Conservation (phyloP, 2,113 vertebrate genomes). For the Syngnathoides biaculeatus region DNA sequence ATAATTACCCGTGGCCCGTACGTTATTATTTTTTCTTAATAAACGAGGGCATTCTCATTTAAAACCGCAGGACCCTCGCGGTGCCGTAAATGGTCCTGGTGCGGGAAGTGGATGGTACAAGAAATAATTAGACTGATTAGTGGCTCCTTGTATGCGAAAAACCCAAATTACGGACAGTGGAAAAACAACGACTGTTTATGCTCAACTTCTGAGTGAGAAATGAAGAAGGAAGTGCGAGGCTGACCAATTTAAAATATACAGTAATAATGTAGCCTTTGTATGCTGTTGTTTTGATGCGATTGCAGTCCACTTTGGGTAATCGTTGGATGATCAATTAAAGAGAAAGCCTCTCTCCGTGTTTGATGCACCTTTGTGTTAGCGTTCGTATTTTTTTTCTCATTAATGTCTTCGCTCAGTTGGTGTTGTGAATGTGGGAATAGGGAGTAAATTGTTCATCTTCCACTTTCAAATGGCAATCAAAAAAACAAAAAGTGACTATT, state of each 20-base stretch:
- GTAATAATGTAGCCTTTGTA: not conserved
- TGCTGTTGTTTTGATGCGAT: conserved; percentile 2
- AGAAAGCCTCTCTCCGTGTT: conserved; percentile 7
- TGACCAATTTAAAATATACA: not conserved
- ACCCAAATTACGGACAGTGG: conserved; percentile 34
- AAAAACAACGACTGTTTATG: conserved; percentile 30
- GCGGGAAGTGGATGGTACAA: conserved; percentile 44
- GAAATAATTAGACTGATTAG: conserved; percentile 67
- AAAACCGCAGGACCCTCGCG: conserved; percentile 51
- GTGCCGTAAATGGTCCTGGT: conserved; percentile 52
- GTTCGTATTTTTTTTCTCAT: not conserved
- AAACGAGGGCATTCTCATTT: conserved; percentile 67
- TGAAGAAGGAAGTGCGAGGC: not conserved
- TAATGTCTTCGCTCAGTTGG: not conserved
- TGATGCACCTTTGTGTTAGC: not conserved
- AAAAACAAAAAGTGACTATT: not conserved
- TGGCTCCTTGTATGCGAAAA: conserved; percentile 46
- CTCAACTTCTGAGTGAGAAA: conserved; percentile 1
- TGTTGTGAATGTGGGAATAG: not conserved
- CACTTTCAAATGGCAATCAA: not conserved
- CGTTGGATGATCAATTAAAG: conserved; percentile 26
- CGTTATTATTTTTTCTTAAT: conserved; percentile 53
- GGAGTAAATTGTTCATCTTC: not conserved
- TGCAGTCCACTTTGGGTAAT: conserved; percentile 10
- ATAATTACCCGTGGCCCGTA: conserved; percentile 57